Evolutionary conservation across 2,888 invertebrate genomes (phyloP).

Genomic region (Lepidonotus clava): DNA sequence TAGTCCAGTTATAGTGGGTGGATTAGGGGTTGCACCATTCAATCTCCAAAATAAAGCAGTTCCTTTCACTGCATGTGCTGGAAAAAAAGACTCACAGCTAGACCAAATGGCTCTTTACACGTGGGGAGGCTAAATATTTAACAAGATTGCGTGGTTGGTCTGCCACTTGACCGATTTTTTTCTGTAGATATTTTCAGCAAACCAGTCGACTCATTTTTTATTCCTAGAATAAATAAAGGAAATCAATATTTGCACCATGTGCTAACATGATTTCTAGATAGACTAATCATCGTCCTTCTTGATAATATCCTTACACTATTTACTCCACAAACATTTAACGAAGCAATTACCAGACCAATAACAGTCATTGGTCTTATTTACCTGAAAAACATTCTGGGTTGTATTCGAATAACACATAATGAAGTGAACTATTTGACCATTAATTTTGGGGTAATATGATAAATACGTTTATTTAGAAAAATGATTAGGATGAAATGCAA

Average conservation of each 20-base stretch:
- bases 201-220: background rate
- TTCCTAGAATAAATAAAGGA: background rate
- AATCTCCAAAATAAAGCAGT: background rate
- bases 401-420: no score
- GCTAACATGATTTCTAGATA: background rate
- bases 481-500: constrained; percentile 23
- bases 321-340: no score
- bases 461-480: constrained; percentile 36
- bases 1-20: background rate
- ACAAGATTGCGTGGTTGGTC: background rate
- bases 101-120: background rate
- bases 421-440: no score
- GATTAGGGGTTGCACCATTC: background rate
- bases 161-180: background rate
- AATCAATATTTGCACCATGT: background rate
- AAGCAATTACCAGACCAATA: no score
- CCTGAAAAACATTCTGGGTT: no score
- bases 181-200: background rate
- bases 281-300: constrained; percentile 12
- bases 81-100: background rate
- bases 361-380: no score
- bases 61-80: background rate
- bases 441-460: no score
- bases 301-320: no score
- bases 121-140: background rate